phyloP scores from a whole-genome alignment of 2,113 vertebrate genomes.

The Heteronetta atricapilla region DNA sequence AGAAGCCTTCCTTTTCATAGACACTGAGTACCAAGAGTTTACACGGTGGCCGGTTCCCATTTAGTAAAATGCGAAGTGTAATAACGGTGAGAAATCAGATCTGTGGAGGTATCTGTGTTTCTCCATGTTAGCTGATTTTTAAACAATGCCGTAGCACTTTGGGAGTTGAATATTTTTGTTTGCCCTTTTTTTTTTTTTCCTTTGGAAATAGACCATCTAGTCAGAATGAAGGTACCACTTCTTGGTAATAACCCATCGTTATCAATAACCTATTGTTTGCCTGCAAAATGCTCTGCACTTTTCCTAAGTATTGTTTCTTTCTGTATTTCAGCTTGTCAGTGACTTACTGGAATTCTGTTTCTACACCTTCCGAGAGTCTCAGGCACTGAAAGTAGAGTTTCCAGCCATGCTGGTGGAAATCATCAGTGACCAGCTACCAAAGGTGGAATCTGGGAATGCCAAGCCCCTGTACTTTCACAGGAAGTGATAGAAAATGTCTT shows the following conservation, averaged over 20 bases:
- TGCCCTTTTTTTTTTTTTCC: background rate
- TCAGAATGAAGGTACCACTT: background rate
- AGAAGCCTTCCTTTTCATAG: background rate
- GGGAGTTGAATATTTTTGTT: background rate
- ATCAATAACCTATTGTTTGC: background rate
- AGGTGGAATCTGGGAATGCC: slow-evolving; percentile 97
- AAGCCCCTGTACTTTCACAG: slow-evolving; percentile 98
- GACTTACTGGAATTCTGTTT: slow-evolving; percentile 98
- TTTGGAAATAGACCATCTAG: background rate
- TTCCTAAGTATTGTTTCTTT: slow-evolving; percentile 25
- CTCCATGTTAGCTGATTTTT: background rate
- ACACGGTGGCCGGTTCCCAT: background rate
- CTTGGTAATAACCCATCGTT: background rate
- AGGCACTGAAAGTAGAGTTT: slow-evolving; percentile 98
- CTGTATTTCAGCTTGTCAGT: slow-evolving; percentile 89
- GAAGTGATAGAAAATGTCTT: slow-evolving; percentile 86
- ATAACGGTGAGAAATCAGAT: background rate
- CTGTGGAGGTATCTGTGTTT: background rate
- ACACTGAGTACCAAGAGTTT: background rate
- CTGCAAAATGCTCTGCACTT: background rate
- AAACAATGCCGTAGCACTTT: background rate
- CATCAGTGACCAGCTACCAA: slow-evolving; percentile 99
- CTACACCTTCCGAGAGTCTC: slow-evolving; percentile 99
- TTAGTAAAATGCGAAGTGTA: background rate
- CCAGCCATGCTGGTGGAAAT: slow-evolving; percentile 99